phyloP scores from a whole-genome alignment of 2,888 invertebrate genomes.

The Leptinotarsa peninsularis region DNA sequence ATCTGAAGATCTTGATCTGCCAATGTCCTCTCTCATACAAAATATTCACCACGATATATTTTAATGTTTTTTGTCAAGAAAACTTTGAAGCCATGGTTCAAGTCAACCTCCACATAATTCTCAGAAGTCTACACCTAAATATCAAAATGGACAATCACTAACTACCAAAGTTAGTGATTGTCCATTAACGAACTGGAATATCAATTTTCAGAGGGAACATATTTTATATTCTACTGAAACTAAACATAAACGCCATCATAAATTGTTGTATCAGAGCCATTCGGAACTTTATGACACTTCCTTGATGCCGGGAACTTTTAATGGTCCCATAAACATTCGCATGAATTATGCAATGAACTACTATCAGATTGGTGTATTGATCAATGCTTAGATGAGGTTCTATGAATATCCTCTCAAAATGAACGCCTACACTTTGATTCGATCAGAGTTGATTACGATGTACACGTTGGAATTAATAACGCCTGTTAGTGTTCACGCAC shows the following conservation, averaged over 20 bases:
- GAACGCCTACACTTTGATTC: neutral
- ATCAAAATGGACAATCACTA: too few relatives aligned
- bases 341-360: conserved; percentile 15
- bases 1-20: too few relatives aligned
- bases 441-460: neutral
- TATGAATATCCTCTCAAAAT: neutral
- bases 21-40: too few relatives aligned
- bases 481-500: neutral
- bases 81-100: neutral
- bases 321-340: conserved; percentile 7
- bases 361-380: conserved; percentile 9
- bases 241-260: conserved; percentile 12
- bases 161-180: neutral
- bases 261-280: conserved; percentile 9
- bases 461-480: neutral
- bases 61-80: too few relatives aligned
- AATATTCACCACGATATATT: too few relatives aligned
- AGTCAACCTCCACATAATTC: neutral
- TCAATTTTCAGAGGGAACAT: neutral
- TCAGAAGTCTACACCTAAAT: neutral
- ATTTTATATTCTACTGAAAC: conserved; percentile 8
- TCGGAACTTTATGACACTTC: conserved; percentile 16
- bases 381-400: neutral
- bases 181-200: neutral
- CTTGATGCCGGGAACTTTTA: conserved; percentile 19